Percentiles rank a stretch among this genome's conserved stretches.
phyloP scores from a whole-genome alignment of 2,113 vertebrate genomes.

The Brienomyrus brachyistius region DNA sequence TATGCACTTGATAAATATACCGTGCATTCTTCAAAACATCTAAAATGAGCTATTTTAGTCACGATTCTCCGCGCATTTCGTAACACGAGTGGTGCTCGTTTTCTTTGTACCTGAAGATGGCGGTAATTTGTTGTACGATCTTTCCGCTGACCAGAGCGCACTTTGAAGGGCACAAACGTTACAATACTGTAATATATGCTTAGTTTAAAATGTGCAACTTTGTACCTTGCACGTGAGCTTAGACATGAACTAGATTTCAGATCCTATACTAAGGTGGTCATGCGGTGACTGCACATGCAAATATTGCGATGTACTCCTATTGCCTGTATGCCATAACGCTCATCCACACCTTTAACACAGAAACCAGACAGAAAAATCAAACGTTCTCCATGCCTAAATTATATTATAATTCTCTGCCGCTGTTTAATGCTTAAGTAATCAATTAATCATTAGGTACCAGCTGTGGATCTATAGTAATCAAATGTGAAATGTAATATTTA shows the following conservation, averaged over 20 bases:
- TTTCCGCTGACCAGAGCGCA: conserved; percentile 26
- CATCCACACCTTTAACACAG: neutral
- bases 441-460: neutral
- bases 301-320: neutral
- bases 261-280: neutral
- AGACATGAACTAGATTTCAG: neutral
- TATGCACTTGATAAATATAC: neutral
- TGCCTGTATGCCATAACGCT: neutral
- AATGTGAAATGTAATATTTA: neutral
- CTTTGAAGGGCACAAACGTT: conserved; percentile 24
- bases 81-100: conserved; percentile 29
- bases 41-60: conserved; percentile 35
- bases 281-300: neutral
- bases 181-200: neutral
- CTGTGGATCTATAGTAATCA: neutral
- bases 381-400: neutral
- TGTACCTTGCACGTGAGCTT: neutral
- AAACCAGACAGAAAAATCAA: neutral
- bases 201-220: neutral
- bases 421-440: neutral
- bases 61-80: conserved; percentile 40
- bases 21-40: neutral
- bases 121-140: conserved; percentile 54
- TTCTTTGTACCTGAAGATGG: conserved; percentile 59
- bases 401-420: neutral